Base-by-base conservation (phyloP, 2,113 vertebrate species). In the Regulus satrapa region DNA sequence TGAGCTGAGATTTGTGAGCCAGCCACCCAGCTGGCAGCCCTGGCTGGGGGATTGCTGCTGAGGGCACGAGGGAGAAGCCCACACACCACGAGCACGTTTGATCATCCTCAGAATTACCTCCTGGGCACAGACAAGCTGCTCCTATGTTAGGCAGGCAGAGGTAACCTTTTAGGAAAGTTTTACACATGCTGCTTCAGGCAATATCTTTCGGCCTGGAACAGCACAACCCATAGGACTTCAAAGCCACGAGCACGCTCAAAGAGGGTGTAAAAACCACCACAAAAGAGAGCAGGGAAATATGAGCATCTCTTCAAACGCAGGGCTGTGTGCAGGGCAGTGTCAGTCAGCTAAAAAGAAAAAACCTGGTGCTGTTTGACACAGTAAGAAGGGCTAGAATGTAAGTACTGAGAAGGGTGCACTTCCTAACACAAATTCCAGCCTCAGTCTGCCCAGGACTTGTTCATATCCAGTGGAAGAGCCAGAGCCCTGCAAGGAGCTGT, bases 21-120 rank as follows among this genome's bases (percentile, higher is more conserved):
- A 96, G 85, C 90, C 93, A 92, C 90, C 90, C 95, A 95, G 85
- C 85, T 88, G 88, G 78, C 89, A 95, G 79, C 66, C 62, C 85
- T 71, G 85, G 15, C 90, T 64, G 63, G 55, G 63, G 46, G 17
- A 56, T 63, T 63, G 84, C 69, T 78, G 68, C 14, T 1, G 36
- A 73, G 87, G 25, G 25, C 17, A 3, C 2, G 12, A 76, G 74
- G 49, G 78, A 92, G 45, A 88, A 86, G 95, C 85, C 95, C 95
- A 96, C 95, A 95, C 88, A 96, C 85, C 28, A 1, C 3, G 89
- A 96, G 58, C 78, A 79, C 67, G 48, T 92, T 92, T 88, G 92
- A 85, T 95, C 94, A 95, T 89, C 59, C 87, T 82, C 81, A 24
- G 10, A 51, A 76, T 92, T 93, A n/a, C 85, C 94, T 83, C 75